Evolutionary conservation across 2,888 invertebrate species (phyloP).

Genomic region (Nyleta sp.): DNA sequence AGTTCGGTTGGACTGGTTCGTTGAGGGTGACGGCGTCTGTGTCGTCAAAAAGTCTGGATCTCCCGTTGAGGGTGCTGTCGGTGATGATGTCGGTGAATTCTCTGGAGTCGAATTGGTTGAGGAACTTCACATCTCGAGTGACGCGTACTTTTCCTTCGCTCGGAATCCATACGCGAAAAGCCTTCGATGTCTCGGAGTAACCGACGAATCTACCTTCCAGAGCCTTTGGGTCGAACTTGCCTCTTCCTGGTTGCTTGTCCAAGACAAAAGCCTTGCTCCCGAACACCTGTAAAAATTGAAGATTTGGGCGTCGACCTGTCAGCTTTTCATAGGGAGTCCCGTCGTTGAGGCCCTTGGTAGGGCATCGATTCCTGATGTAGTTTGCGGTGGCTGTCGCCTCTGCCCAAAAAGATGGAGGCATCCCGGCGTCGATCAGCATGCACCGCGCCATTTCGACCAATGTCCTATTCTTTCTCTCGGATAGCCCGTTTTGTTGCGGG

Average conservation of each 20-base stretch:
- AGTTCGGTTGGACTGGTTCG: no score
- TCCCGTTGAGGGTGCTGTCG: not conserved
- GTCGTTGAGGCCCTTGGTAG: constrained; percentile 31
- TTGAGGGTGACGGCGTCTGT: no score
- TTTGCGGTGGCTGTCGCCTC: constrained; percentile 39
- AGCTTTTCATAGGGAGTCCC: not conserved
- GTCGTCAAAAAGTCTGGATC: no score
- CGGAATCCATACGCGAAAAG: not conserved
- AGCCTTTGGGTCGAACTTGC: not conserved
- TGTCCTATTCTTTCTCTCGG: constrained; percentile 72
- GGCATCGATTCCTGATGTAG: constrained; percentile 36
- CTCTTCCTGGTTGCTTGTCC: not conserved
- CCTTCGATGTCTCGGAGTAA: not conserved
- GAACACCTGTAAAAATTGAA: not conserved
- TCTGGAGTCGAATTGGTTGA: constrained; percentile 1
- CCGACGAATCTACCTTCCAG: not conserved
- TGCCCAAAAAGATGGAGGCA: constrained; percentile 51
- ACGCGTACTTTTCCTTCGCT: not conserved
- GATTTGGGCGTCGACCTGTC: not conserved
- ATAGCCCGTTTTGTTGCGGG: constrained; percentile 72
- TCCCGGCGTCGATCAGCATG: constrained; percentile 66
- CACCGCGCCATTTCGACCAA: constrained; percentile 69
- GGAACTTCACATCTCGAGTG: constrained; percentile 8
- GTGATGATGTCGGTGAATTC: constrained; percentile 1
- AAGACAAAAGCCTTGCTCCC: not conserved